These are phyloP conservation scores for Ferdinandea cuprea DNA, from an alignment of 2,888 invertebrate species.

Conservation along the genomic window DNA sequence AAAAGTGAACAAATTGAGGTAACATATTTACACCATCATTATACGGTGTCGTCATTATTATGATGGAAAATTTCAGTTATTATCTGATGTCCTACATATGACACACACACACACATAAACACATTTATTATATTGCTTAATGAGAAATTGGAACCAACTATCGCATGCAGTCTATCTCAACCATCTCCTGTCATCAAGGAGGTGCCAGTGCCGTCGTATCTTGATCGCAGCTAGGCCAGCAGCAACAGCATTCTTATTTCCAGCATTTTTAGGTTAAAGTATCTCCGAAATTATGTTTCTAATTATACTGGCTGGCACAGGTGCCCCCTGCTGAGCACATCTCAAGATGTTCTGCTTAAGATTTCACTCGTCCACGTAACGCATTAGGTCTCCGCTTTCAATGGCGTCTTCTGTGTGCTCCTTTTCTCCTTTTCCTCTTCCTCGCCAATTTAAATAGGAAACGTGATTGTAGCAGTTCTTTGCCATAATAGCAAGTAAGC, in stretches of 20 bases:
- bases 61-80: slow-evolving; percentile 60
- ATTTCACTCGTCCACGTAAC: slow-evolving; percentile 57
- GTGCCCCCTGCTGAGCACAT: slow-evolving; percentile 31
- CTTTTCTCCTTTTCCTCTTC: background rate
- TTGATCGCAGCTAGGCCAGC: slow-evolving; percentile 64
- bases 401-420: slow-evolving; percentile 6
- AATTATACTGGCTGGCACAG: slow-evolving; percentile 36
- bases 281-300: slow-evolving; percentile 69
- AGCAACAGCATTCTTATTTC: slow-evolving; percentile 30
- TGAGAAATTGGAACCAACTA: slow-evolving; percentile 62
- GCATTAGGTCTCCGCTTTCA: slow-evolving; percentile 16
- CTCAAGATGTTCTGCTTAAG: slow-evolving; percentile 64
- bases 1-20: slow-evolving; percentile 51
- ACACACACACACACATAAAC: slow-evolving; percentile 5
- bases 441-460: slow-evolving; percentile 52
- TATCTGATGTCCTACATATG: slow-evolving; percentile 68
- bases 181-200: slow-evolving; percentile 48
- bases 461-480: slow-evolving; percentile 47
- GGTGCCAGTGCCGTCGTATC: slow-evolving; percentile 62
- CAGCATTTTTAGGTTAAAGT: slow-evolving; percentile 53
- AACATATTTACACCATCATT: slow-evolving; percentile 70
- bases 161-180: slow-evolving; percentile 29
- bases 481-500: slow-evolving; percentile 7
- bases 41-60: slow-evolving; percentile 62
- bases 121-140: slow-evolving; percentile 45